These are phyloP conservation scores for Phoxinus dragarum DNA, from an alignment of 2,797 vertebrate species.

Conservation along the genomic window DNA sequence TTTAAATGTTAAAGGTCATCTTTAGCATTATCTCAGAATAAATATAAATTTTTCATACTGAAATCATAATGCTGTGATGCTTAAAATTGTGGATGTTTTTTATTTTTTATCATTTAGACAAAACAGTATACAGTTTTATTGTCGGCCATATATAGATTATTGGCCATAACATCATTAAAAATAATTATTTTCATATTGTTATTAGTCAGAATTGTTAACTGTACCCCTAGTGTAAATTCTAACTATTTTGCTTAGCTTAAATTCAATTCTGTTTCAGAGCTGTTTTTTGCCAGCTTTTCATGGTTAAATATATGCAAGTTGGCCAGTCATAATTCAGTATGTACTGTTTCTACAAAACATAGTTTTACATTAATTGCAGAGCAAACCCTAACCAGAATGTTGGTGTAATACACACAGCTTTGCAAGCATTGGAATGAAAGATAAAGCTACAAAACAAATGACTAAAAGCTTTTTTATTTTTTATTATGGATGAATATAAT, in stretches of 20 bases:
- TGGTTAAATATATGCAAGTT: background rate
- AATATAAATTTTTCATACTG: too few relatives aligned
- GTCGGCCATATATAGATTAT: background rate
- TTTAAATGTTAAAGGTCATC: background rate
- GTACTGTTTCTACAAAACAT: background rate
- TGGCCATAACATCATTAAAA: background rate
- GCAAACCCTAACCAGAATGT: constrained; percentile 1
- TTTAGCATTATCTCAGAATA: background rate
- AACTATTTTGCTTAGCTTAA: background rate
- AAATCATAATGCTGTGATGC: background rate
- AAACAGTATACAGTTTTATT: background rate
- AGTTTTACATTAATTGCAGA: background rate
- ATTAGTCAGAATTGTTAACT: background rate
- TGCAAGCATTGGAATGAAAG: background rate
- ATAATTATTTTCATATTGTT: background rate
- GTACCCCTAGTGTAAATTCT: background rate
- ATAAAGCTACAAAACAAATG: background rate
- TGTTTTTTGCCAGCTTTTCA: background rate
- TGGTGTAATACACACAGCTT: background rate
- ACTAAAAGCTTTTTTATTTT: background rate
- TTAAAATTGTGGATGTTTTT: background rate
- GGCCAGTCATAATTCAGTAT: background rate
- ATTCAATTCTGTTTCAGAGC: background rate
- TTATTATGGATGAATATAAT: background rate
- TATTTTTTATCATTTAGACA: background rate